phyloP scores from a whole-genome alignment of 1,140 invertebrate genomes.

The Argopecten irradians region DNA sequence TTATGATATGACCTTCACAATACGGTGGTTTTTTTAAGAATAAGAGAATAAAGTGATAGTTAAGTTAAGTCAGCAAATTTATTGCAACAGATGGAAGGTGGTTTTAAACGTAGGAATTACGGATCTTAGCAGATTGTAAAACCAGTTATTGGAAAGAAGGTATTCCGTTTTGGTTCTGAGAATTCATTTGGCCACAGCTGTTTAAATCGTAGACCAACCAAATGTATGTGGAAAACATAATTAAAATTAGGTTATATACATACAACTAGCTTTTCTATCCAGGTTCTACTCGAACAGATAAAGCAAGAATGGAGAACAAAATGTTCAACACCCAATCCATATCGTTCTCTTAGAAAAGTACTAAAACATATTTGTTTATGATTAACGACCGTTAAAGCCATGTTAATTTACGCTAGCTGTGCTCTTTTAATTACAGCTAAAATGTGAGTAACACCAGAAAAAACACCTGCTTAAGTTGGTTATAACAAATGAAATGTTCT shows the following conservation, averaged over 20 bases:
- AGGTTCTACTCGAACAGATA: background rate
- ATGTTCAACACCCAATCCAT: background rate
- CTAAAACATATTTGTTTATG: background rate
- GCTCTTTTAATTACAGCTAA: background rate
- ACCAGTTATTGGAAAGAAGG: background rate
- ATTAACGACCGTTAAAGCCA: background rate
- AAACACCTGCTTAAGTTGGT: background rate
- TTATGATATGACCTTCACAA: too few species aligned
- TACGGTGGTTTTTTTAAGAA: too few species aligned
- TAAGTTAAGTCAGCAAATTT: background rate
- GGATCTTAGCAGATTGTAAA: background rate
- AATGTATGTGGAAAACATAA: background rate
- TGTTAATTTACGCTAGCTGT: background rate
- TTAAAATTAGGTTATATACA: background rate
- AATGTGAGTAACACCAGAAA: background rate
- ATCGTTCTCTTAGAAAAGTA: background rate
- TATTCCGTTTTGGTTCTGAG: background rate
- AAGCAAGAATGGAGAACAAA: background rate
- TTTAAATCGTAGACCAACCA: background rate
- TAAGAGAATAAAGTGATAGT: too few species aligned
- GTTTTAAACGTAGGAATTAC: background rate
- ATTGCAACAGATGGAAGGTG: background rate
- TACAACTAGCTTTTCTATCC: background rate
- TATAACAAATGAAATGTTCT: slow-evolving; percentile 12
- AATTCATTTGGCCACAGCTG: background rate